Evolutionary conservation across 1,140 invertebrate genomes (phyloP), one percentile per base, ranked within the genome.

Genomic region (Bombus haemorrhoidalis): DNA sequence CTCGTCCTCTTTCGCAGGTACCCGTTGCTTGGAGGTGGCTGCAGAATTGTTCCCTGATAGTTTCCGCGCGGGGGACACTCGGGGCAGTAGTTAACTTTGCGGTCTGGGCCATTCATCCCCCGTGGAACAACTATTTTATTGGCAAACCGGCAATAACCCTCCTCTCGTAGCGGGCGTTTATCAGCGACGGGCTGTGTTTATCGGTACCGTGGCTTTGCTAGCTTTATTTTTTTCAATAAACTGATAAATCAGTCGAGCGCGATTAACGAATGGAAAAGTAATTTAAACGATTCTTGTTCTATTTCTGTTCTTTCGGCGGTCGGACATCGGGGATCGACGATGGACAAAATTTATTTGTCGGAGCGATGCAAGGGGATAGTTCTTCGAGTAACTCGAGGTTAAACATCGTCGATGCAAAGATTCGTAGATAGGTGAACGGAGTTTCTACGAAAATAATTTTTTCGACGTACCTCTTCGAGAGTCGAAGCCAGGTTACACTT

Each of bases 31-130:
- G 75, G 75, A 64, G 81, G 74, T 69, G 84, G 79, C 83, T 89
- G 83, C 81, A 66, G 86, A 91, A 92, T 93, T 91, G 92, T 92
- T 93, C 88, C 81, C 85, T 89, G 90, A 92, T 92, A 93, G 92
- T 93, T 93, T 88, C 82, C 83, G 77, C n/a, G 47, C 84, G 79
- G 81, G 89, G 66, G 87, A 88, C 74, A 90, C 89, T 87, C 91
- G 59, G 75, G 86, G 82, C 73, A 73, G 81, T 90, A 92, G 91
- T 92, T 91, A 92, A 92, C 91, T 91, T 91, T 81, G 79, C 83
- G 75, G 83, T 81, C 88, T 53, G 28, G 66, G 75, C 87, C 85
- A 91, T 92, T 91, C 91, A 92, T 91, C 86, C 86, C 59, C 72
- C 73, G 68, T 43, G 83, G 82, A 87, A 88, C 87, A 91, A 87